These are phyloP conservation scores for Seladonia tumulorum DNA, from an alignment of 2,888 invertebrate species.

Conservation along the genomic window DNA sequence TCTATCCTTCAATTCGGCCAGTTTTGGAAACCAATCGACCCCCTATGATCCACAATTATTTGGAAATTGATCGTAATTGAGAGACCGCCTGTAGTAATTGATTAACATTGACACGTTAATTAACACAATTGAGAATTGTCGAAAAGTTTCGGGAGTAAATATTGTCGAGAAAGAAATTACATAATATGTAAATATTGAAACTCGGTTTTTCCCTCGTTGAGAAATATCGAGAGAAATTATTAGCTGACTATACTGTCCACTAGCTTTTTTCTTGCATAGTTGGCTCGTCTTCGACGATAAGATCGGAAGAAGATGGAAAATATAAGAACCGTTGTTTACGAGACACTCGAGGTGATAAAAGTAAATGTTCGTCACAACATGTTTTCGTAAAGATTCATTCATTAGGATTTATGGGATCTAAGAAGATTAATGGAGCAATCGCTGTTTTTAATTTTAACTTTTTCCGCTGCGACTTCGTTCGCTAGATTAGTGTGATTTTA, in stretches of 20 bases:
- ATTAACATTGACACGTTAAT: not conserved
- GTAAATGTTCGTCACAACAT: not conserved
- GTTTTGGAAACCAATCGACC: not conserved
- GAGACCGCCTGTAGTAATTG: not conserved
- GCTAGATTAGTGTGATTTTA: not conserved
- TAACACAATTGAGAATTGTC: not conserved
- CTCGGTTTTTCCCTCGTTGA: not conserved
- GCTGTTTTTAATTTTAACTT: not conserved
- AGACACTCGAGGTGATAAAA: not conserved
- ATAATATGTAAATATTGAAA: not conserved
- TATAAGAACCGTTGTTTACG: not conserved
- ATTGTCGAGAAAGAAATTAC: not conserved
- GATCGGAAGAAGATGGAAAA: not conserved
- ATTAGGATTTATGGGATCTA: conserved; percentile 1
- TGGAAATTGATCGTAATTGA: not conserved
- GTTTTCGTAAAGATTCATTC: not conserved
- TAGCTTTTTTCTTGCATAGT: not conserved
- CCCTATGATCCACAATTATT: not conserved
- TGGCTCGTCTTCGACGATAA: not conserved
- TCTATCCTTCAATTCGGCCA: not conserved
- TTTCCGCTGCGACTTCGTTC: not conserved
- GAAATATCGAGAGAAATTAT: not conserved
- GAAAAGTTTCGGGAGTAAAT: too few relatives aligned
- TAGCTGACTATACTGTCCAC: not conserved
- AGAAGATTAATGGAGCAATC: not conserved